Evolutionary conservation across 1,140 invertebrate species (phyloP).

Genomic region (Drosophila repleta): DNA sequence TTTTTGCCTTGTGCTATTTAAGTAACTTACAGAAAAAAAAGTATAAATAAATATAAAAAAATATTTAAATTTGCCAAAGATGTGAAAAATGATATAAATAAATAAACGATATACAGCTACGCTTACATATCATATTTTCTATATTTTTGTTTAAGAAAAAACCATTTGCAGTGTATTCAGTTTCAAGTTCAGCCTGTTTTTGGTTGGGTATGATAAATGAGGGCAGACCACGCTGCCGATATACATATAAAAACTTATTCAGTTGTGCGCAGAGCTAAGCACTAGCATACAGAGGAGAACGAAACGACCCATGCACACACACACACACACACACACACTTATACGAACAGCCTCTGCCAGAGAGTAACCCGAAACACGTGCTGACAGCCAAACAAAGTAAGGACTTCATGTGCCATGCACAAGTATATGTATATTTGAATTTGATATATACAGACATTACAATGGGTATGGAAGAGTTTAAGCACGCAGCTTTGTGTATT

Average conservation of each 20-base stretch:
- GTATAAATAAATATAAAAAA: too few relatives aligned
- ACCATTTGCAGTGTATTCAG: not conserved
- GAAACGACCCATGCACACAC: not conserved
- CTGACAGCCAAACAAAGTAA: constrained; percentile 58
- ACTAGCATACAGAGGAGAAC: not conserved
- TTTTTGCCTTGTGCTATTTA: too few relatives aligned
- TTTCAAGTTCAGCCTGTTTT: constrained; percentile 4
- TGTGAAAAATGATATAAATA: too few relatives aligned
- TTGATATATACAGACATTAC: constrained; percentile 43
- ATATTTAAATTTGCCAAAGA: not conserved
- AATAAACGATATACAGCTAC: too few relatives aligned
- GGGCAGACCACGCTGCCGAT: constrained; percentile 7
- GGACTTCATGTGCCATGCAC: constrained; percentile 17
- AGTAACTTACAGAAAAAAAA: too few relatives aligned
- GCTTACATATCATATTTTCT: too few relatives aligned
- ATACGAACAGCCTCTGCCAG: too few relatives aligned
- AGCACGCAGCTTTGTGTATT: constrained; percentile 79
- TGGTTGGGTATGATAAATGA: constrained; percentile 19
- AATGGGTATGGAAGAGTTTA: constrained; percentile 67
- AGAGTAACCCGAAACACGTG: constrained; percentile 64
- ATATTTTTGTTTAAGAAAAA: too few relatives aligned
- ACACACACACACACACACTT: too few relatives aligned
- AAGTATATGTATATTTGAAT: not conserved
- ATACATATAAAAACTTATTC: constrained; percentile 16
- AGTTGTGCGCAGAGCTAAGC: not conserved